Evolutionary conservation across 2,113 vertebrate genomes (phyloP), one percentile per base, ranked within the genome.

Genomic region (Coryphaenoides rupestris): DNA sequence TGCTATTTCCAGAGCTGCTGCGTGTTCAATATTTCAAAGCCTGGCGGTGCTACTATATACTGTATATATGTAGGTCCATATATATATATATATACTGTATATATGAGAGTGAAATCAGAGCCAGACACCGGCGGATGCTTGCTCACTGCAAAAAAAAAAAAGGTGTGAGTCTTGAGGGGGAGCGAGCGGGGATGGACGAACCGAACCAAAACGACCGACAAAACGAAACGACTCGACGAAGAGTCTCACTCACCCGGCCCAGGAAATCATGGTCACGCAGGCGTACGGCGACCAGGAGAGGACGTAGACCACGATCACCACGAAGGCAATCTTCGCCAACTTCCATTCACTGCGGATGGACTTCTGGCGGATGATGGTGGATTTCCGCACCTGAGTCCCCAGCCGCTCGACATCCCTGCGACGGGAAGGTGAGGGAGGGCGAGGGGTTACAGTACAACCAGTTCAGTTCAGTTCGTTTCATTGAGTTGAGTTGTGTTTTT

Each of bases 201-300:
- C n/a, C n/a, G n/a, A n/a, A n/a, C n/a, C n/a, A 10, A 33, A 4
- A 33, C n/a, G n/a, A 33, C 5, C 28, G 10, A 33, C 28, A 33
- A 33, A 33, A 23, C 9, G 7, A 62, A 62, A 47, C 2, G 28
- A 45, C 24, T 66, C 79, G 3, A 13, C 2, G 33, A 40, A 40
- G 9, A 40, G 33, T 40, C 4, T 59, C 10, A 19, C 22, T 89
- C 89, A 98, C 95, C 96, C 96, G 17, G 96, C 89, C 89, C 94
- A 98, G 80, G 94, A 94, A 73, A 94, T 87, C 60, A 98, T 79
- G 16, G 94, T 94, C 72, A 98, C 93, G 0, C 88, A 85, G 57
- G 96, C 93, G 63, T 98, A 98, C 1, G 96, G 95, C 14, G 94
- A 91, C 95, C 96, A 98, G 80, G 95, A 98, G 60, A 98, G 84